Evolutionary conservation across 2,888 invertebrate species (phyloP).

Genomic region (Masnerella sp.): DNA sequence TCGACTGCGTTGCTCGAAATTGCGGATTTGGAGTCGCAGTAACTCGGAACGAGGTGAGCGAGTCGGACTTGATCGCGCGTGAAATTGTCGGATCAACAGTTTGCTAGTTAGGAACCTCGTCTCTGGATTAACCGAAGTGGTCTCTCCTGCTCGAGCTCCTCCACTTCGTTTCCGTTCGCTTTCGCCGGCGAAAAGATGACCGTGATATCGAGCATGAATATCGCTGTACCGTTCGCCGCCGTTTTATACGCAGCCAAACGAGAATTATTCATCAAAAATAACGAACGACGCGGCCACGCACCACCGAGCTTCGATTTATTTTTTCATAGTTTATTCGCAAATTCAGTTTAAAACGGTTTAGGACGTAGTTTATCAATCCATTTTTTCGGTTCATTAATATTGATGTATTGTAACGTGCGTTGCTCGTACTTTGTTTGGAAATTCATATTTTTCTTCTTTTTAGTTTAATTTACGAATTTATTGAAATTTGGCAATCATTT

Average conservation of each 20-base stretch:
- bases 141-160: slow-evolving; percentile 27
- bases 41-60: slow-evolving; percentile 54
- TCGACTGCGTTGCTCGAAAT: slow-evolving; percentile 49
- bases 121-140: slow-evolving; percentile 52
- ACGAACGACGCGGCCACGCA: neutral
- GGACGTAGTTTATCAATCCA: too few relatives aligned
- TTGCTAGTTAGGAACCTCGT: slow-evolving; percentile 63
- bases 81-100: slow-evolving; percentile 67
- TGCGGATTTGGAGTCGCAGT: slow-evolving; percentile 51
- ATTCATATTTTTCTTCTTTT: too few relatives aligned
- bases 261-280: slow-evolving; percentile 17
- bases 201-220: slow-evolving; percentile 29
- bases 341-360: neutral
- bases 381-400: too few relatives aligned
- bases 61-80: slow-evolving; percentile 63
- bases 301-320: neutral
- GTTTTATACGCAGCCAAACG: neutral
- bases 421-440: too few relatives aligned
- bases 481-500: too few relatives aligned
- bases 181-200: slow-evolving; percentile 46
- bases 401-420: too few relatives aligned
- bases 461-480: too few relatives aligned
- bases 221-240: slow-evolving; percentile 2
- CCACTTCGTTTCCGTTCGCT: slow-evolving; percentile 41
- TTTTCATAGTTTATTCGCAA: neutral